Evolutionary conservation across 2,888 invertebrate genomes (phyloP).

Genomic region (Napeogenes inachia): DNA sequence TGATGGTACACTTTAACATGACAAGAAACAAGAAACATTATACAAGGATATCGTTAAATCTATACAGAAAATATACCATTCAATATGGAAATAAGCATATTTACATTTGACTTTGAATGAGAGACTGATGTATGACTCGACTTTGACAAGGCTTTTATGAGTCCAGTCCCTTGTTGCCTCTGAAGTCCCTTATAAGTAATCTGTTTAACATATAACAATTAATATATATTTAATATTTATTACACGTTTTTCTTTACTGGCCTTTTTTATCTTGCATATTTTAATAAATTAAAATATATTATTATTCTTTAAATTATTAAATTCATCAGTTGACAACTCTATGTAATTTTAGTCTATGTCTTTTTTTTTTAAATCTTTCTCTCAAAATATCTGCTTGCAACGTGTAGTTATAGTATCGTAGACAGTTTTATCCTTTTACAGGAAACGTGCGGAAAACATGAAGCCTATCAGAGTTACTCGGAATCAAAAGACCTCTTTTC

Average conservation of each 20-base stretch:
- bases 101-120: constrained; percentile 15
- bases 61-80: background rate
- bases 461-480: constrained; percentile 18
- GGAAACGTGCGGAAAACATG: constrained; percentile 13
- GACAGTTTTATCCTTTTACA: constrained; percentile 10
- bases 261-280: no score
- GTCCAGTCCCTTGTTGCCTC: background rate
- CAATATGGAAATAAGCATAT: background rate
- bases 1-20: background rate
- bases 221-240: no score
- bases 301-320: no score
- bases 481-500: constrained; percentile 15
- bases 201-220: background rate
- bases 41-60: background rate
- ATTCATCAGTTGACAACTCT: no score
- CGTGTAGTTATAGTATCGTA: constrained; percentile 12
- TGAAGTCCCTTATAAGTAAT: background rate
- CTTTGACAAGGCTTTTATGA: constrained; percentile 20
- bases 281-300: no score
- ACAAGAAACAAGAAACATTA: background rate
- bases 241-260: no score
- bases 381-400: background rate
- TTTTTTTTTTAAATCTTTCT: no score
- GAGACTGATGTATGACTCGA: constrained; percentile 20
- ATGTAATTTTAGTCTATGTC: no score